phyloP scores from a whole-genome alignment of 2,797 vertebrate genomes.

The Glyptemys insculpta region DNA sequence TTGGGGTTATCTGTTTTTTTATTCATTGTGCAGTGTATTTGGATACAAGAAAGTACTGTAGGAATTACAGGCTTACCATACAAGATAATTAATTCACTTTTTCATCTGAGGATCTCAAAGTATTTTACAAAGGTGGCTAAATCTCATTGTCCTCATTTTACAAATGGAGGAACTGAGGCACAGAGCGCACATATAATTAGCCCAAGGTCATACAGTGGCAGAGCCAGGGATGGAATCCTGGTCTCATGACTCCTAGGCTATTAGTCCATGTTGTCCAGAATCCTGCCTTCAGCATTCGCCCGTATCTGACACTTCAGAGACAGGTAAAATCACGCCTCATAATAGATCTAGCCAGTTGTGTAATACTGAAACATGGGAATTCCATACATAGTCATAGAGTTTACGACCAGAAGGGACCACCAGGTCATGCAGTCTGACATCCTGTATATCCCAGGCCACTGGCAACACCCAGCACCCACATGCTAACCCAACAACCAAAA shows the following conservation, averaged over 20 bases:
- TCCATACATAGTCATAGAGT: not conserved
- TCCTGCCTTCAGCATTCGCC: not conserved
- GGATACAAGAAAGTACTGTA: not conserved
- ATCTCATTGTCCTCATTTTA: not conserved
- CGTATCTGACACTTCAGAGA: not conserved
- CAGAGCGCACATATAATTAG: not conserved
- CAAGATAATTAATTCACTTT: not conserved
- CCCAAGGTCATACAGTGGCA: not conserved
- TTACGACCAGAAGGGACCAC: not conserved
- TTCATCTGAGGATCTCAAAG: not conserved
- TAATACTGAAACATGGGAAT: not conserved
- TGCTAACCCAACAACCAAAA: not conserved
- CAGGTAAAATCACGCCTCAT: not conserved
- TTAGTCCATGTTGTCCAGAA: not conserved
- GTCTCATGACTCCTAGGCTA: not conserved
- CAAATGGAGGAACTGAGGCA: not conserved
- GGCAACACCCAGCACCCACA: not conserved
- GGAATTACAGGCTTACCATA: not conserved
- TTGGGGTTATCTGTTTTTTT: not conserved
- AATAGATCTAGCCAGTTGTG: not conserved
- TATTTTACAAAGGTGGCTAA: not conserved
- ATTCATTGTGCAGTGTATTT: not conserved
- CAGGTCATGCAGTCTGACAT: not conserved
- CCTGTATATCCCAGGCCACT: not conserved
- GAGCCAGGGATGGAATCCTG: not conserved